Evolutionary conservation across 2,797 vertebrate genomes (phyloP).

Genomic region (Hypotaenidia okinawae): DNA sequence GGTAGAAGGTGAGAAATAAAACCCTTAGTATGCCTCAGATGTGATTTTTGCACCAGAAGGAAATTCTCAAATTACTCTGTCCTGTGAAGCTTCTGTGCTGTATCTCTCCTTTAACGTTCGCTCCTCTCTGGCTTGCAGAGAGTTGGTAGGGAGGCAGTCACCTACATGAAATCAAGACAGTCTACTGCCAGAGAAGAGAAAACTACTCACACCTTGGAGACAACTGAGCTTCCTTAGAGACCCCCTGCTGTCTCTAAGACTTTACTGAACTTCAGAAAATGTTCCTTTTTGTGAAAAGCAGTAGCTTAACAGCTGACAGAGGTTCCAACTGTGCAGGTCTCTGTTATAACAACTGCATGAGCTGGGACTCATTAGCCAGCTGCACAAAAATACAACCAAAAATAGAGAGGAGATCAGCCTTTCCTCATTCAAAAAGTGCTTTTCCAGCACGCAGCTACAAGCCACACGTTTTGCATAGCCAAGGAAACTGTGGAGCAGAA

Average conservation of each 20-base stretch:
- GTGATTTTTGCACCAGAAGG: not conserved
- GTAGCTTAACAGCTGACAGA: not conserved
- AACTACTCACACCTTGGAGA: not conserved
- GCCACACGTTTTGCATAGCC: not conserved
- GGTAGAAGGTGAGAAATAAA: not conserved
- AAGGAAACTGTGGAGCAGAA: not conserved
- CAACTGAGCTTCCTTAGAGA: not conserved
- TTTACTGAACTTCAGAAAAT: not conserved
- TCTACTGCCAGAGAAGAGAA: not conserved
- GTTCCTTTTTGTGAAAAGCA: not conserved
- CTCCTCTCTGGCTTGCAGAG: not conserved
- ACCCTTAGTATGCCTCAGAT: not conserved
- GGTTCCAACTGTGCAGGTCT: not conserved
- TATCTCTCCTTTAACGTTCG: fast-evolving
- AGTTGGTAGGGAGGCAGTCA: not conserved
- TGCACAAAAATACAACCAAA: not conserved
- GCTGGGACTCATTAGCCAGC: not conserved
- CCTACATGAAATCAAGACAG: not conserved
- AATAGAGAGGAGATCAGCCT: not conserved
- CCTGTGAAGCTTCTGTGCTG: not conserved
- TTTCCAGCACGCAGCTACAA: not conserved
- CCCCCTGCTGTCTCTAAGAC: not conserved
- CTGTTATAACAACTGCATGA: not conserved
- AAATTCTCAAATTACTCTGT: not conserved
- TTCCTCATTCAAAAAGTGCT: not conserved